These are phyloP conservation scores for Eupleurogrammus muticus DNA, from an alignment of 2,797 vertebrate species.

Conservation along the genomic window DNA sequence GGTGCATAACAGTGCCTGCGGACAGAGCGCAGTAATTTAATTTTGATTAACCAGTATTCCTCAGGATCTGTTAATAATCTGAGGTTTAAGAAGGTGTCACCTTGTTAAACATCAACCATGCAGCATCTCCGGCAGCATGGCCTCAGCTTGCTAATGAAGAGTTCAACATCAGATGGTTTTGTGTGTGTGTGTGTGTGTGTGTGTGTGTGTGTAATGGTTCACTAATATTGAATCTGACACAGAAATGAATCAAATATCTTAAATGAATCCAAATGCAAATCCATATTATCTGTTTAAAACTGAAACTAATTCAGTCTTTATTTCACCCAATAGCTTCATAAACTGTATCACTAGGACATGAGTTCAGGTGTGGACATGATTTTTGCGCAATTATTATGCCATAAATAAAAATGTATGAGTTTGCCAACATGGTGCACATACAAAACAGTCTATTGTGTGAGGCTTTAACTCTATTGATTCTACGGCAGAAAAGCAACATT, in stretches of 20 bases:
- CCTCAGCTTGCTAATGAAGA: slow-evolving; percentile 10
- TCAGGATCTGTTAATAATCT: neutral
- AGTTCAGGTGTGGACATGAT: too few species aligned
- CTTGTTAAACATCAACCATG: too few species aligned
- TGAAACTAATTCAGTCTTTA: neutral
- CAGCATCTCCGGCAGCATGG: slow-evolving; percentile 3
- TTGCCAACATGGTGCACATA: neutral
- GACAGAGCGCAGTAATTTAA: neutral
- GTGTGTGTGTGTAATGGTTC: neutral
- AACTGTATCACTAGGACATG: too few species aligned
- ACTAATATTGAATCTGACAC: neutral
- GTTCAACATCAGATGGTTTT: neutral
- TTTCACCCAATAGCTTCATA: neutral
- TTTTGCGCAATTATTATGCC: neutral
- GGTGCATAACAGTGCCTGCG: neutral
- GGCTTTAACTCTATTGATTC: neutral
- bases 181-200: neutral
- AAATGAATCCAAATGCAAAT: neutral
- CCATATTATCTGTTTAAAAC: neutral
- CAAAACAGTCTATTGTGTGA: too few species aligned
- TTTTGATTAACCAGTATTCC: neutral
- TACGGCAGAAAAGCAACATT: neutral
- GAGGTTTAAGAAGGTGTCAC: neutral
- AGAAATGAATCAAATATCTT: neutral
- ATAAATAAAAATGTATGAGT: neutral